Conservation (phyloP, 2,888 invertebrate genomes). For the Drosophila longiperda region DNA sequence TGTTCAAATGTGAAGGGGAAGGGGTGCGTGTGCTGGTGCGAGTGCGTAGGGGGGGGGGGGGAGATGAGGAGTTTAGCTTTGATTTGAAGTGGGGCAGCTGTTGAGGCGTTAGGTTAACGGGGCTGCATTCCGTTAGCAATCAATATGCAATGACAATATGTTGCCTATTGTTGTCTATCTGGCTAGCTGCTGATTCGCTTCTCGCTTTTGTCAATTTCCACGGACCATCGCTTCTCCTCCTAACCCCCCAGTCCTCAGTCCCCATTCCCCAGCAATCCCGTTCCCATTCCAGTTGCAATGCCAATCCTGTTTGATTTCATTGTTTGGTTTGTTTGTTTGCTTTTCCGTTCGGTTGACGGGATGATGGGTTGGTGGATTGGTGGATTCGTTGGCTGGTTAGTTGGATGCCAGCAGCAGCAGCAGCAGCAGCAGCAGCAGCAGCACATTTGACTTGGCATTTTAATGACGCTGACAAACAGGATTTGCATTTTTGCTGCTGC, state of each 20-base stretch:
- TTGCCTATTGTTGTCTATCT: constrained; percentile 64
- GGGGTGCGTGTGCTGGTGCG: background rate
- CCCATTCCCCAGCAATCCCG: no score
- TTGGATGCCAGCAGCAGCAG: constrained; percentile 17
- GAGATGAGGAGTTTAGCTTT: background rate
- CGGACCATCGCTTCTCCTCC: constrained; percentile 35
- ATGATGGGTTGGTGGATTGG: constrained; percentile 1
- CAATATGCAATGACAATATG: constrained; percentile 65
- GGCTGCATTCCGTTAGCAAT: constrained; percentile 51
- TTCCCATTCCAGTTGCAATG: background rate
- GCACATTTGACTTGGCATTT: constrained; percentile 73
- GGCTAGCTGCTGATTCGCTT: constrained; percentile 67
- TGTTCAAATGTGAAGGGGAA: background rate
- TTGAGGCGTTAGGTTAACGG: constrained; percentile 20
- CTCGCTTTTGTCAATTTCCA: constrained; percentile 75
- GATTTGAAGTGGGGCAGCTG: constrained; percentile 7
- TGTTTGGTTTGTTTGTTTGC: constrained; percentile 63
- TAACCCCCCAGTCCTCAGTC: no score
- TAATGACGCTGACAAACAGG: constrained; percentile 69
- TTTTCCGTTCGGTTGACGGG: constrained; percentile 27
- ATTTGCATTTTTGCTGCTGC: constrained; percentile 37
- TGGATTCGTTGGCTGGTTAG: constrained; percentile 10
- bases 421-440: constrained; percentile 40
- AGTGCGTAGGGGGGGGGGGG: background rate
- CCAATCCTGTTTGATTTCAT: constrained; percentile 64